Evolutionary conservation across 2,113 vertebrate species (phyloP), one percentile per base, ranked within the genome.

Genomic region (Ochotona curzoniae): DNA sequence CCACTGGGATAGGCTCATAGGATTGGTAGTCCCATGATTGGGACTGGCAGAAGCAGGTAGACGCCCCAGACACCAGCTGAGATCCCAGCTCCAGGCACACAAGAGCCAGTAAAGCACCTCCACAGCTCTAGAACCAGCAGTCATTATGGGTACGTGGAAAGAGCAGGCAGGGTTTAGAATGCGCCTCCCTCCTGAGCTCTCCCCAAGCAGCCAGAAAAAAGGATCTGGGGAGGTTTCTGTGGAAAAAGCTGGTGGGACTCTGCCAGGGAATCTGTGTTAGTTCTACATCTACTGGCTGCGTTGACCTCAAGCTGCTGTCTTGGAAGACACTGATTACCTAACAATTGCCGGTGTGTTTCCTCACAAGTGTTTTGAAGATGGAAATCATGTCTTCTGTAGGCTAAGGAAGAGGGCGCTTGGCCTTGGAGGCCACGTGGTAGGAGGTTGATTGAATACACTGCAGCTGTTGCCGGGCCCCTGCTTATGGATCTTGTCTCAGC

Each of bases 11-110:
- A 26, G 66, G 23, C 14, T 90, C 66, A 88, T 78, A 71, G 38
- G 30, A 66, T 21, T 13, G 73, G 8, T 20, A 57, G 7, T 7
- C 47, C 75, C 35, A 17, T 25, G 78, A 32, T 23, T 57, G 20
- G 30, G 20, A 10, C 7, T 11, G 7, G 26, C 38, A 57, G n/a
- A 12, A 87, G 61, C 11, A 67, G 51, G 15, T 17, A 38, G 38
- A 47, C 57, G 80, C 30, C 80, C 44, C 23, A 25, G 60, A 78
- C 30, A 35, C 30, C n/a, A 28, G 35, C 49, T 87, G 44, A 66
- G 49, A 2, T 17, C 7, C 2, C 4, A 47, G 7, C 17, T 21
- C 26, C 35, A 26, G n/a, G n/a, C n/a, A 18, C 6, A 2, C 1
- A 6, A 38, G 32, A 83, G 26, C 14, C 30, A 1, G 9, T 2